Evolutionary conservation across 2,888 invertebrate genomes (phyloP).

Genomic region (Drosophila borealis): DNA sequence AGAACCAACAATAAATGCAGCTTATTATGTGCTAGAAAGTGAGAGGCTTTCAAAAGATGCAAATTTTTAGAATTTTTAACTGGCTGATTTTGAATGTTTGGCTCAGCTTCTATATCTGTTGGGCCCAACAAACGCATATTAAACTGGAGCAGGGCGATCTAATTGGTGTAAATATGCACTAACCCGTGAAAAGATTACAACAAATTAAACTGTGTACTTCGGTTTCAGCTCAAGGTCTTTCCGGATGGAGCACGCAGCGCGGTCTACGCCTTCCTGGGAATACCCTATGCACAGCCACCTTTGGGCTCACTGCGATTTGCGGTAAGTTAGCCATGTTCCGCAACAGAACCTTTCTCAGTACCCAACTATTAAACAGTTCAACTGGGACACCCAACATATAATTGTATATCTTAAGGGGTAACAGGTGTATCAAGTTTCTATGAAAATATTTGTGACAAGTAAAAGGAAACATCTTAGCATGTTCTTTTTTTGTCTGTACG

Average conservation of each 20-base stretch:
- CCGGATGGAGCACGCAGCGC: constrained; percentile 87
- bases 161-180: constrained; percentile 58
- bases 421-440: too few relatives aligned
- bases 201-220: background rate
- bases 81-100: constrained; percentile 25
- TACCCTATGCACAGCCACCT: constrained; percentile 93
- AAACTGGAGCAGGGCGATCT: constrained; percentile 73
- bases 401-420: too few relatives aligned
- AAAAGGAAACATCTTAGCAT: too few relatives aligned
- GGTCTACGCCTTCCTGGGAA: constrained; percentile 90
- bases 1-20: constrained; percentile 6
- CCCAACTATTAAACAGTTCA: background rate
- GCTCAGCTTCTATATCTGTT: constrained; percentile 21
- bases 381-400: too few relatives aligned
- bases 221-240: constrained; percentile 88
- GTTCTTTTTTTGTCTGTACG: too few relatives aligned
- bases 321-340: constrained; percentile 84
- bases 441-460: too few relatives aligned
- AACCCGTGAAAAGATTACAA: too few relatives aligned
- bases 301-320: constrained; percentile 90
- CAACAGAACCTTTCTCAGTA: background rate
- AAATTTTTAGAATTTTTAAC: constrained; percentile 10
- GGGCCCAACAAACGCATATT: constrained; percentile 68
- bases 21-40: constrained; percentile 43
- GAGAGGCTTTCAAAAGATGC: constrained; percentile 29